Base-by-base conservation (phyloP, 2,113 vertebrate genomes). In the Furnarius figulus region DNA sequence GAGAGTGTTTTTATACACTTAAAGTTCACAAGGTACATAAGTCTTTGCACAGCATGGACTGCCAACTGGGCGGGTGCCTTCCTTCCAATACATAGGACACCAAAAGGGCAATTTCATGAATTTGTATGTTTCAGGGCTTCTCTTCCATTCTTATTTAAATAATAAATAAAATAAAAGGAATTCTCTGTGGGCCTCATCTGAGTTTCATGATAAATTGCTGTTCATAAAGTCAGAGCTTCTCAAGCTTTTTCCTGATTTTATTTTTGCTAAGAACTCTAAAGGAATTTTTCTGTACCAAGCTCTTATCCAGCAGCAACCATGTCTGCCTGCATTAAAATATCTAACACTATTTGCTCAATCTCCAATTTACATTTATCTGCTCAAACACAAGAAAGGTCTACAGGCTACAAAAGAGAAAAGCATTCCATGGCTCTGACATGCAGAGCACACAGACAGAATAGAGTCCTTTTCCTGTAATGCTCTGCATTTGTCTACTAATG, bases 291-390 rank as follows among this genome's bases (percentile, higher is more conserved):
- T 85, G 31, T 87, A 89, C 90, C 37, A 87, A 89, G 89, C 92
- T 97, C 76, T 95, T 95, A 96, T 96, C 79, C 89, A 78, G 89
- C 82, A 95, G 85, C 79, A 94, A 86, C 85, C 90, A 83, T 97
- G 96, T 96, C 96, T 94, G 74, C 73, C 81, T 94, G 89, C 76
- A 96, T 96, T 97, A 97, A 97, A 96, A 97, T 96, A 96, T 93
- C 97, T 96, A 89, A 96, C n/a, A 8, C 81, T 96, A 94, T 97
- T 97, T 97, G 94, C 93, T 96, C 95, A 89, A 96, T 97, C 96
- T 97, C 93, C 95, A 95, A 96, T 97, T 97, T 97, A 92, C 96
- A 94, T 97, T 97, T 97, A 97, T 97, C 96, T 97, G 66, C 85
- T 97, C 97, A 96, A 97, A 97, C 82, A 97, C 87, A 87, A 85